Conservation (phyloP, 53 echinoderm and acorn worm genomes). For the Mesocentrotus franciscanus region DNA sequence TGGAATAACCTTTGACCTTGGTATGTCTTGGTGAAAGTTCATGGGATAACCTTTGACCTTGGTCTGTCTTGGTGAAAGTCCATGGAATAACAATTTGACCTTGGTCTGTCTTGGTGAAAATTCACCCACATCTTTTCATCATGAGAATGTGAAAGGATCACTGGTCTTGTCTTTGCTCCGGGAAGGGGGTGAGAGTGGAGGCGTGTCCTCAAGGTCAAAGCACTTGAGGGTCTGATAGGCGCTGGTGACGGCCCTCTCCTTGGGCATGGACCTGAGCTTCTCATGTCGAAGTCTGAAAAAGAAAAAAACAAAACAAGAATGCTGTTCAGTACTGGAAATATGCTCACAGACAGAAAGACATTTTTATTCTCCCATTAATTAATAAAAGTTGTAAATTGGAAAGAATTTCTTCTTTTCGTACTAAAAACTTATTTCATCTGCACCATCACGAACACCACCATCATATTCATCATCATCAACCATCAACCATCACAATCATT, state of each 20-base stretch:
- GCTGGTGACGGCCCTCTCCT: slow-evolving; percentile 91
- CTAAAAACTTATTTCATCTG: neutral
- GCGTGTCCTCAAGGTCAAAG: slow-evolving; percentile 95
- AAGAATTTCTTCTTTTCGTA: neutral
- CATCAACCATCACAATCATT: neutral
- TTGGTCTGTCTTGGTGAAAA: neutral
- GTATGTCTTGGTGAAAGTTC: neutral
- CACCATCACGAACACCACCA: neutral
- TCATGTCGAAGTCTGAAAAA: slow-evolving; percentile 90
- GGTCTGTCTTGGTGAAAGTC: too few species aligned
- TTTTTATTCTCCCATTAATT: neutral
- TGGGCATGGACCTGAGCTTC: slow-evolving; percentile 82
- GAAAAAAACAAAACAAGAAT: neutral
- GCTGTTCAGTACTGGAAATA: neutral
- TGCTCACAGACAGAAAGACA: neutral
- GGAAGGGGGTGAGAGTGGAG: slow-evolving; percentile 83
- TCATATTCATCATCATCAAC: neutral
- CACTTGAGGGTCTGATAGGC: slow-evolving; percentile 97
- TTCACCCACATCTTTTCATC: neutral
- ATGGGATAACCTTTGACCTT: neutral
- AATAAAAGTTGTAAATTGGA: neutral
- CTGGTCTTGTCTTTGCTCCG: slow-evolving; percentile 76
- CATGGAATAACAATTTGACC: neutral
- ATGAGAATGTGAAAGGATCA: slow-evolving; percentile 80
- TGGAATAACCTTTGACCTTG: neutral